Base-by-base conservation (phyloP, 35 echinoderm and acorn worm species). In the Amphiura filiformis region DNA sequence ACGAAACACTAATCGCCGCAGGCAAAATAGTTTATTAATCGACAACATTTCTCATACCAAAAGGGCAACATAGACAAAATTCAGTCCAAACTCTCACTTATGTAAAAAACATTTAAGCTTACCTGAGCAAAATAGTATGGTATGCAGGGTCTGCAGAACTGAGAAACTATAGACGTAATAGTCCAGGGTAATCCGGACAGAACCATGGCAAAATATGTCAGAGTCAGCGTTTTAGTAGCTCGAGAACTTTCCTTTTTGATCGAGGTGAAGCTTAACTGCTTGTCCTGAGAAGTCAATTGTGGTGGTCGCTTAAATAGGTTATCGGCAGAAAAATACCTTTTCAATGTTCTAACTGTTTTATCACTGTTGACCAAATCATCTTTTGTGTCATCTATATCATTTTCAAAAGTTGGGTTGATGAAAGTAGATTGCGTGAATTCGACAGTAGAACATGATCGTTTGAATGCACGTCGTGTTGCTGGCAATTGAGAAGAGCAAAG, bases 151-250 rank as follows among this genome's bases (percentile, higher is more conserved):
- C 37, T 34, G 41, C 89, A 91, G 17, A 85, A 38, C 17, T 56
- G 38, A 14, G 28, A 26, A 11, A 80, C 44, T 31, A 91, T 77
- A 32, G 84, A 80, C 20, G 85, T 39, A 23, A 91, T 23, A 35
- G 82, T 76, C 89, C 89, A 91, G 28, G 89, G 89, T 38, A 83
- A 22, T 40, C 81, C 84, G 5, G 89, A 80, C 0, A 91, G 18
- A 14, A 91, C 39, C 37, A 91, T 39, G 13, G 82, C 81, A 7
- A 80, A 12, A 33, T 85, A 83, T 33, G 84, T 85, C 31, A 91
- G 82, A 1, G 76, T 65, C 37, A 91, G 38, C 26, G 89, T 91
- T 4, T 82, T 82, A 34, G 82, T 76, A 4, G 89, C 89, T 23
- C 82, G 83, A 32, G 13, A 26, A 20, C 26, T 85, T 61, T 91